Percentiles rank a stretch among this genome's conserved stretches.
Evolutionary conservation across 2,888 invertebrate species (phyloP).

Genomic region (Acleris cristana): DNA sequence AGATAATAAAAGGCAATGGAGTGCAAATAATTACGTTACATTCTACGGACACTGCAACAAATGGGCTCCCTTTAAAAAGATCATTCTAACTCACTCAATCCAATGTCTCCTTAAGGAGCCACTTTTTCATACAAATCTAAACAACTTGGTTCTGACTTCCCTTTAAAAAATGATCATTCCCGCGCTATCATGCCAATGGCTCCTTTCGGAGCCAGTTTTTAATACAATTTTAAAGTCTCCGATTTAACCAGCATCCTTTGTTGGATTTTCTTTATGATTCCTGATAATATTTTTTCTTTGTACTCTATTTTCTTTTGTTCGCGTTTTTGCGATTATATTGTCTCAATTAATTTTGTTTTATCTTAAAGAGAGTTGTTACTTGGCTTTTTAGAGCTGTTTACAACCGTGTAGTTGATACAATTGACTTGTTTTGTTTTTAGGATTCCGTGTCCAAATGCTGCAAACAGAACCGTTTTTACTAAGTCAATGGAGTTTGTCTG

Average conservation of each 20-base stretch:
- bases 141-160: background rate
- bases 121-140: background rate
- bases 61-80: constrained; percentile 20
- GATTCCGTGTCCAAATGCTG: background rate
- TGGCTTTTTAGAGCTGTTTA: background rate
- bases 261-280: constrained; percentile 32
- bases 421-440: background rate
- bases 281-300: constrained; percentile 33
- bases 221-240: background rate
- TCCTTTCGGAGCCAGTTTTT: constrained; percentile 11
- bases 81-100: constrained; percentile 7
- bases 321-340: constrained; percentile 26
- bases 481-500: too few species aligned
- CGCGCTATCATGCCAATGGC: background rate
- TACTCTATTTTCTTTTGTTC: constrained; percentile 24
- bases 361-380: constrained; percentile 13
- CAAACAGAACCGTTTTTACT: too few species aligned
- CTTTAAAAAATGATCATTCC: constrained; percentile 21
- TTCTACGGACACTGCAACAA: constrained; percentile 31
- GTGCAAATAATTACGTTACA: constrained; percentile 37
- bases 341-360: constrained; percentile 34
- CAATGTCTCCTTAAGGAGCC: constrained; percentile 12
- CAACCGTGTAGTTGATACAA: background rate
- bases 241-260: constrained; percentile 1
- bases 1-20: constrained; percentile 36